phyloP scores from a whole-genome alignment of 2,888 invertebrate species.

The Barypeithes pellucidus region DNA sequence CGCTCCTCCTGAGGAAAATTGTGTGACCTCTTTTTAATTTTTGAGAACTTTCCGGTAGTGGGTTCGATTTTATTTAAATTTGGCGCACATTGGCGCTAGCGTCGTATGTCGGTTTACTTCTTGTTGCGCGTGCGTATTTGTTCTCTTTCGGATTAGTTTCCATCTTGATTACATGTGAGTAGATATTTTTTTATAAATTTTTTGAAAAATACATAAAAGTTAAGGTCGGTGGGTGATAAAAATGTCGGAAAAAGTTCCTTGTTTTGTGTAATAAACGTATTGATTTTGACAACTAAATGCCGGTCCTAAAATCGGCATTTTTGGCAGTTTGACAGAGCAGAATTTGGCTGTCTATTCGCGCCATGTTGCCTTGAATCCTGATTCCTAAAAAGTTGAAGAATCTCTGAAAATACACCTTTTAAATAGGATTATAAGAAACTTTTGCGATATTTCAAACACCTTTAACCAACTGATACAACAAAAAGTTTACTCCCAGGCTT shows the following conservation, averaged over 20 bases:
- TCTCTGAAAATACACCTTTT: conserved; percentile 47
- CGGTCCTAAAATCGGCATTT: conserved; percentile 52
- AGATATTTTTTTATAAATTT: conserved; percentile 61
- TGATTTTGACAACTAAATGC: conserved; percentile 48
- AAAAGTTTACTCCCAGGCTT: not conserved
- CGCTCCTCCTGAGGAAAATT: not conserved
- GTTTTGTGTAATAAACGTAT: conserved; percentile 59
- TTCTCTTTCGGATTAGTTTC: conserved; percentile 89
- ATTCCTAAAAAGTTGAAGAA: conserved; percentile 35
- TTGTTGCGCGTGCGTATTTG: conserved; percentile 79
- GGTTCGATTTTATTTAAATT: conserved; percentile 54
- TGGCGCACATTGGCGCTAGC: conserved; percentile 58
- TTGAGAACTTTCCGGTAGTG: not conserved
- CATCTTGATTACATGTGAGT: conserved; percentile 94
- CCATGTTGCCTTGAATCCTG: conserved; percentile 71
- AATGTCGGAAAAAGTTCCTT: conserved; percentile 36
- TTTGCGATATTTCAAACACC: conserved; percentile 7
- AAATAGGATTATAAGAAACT: conserved; percentile 33
- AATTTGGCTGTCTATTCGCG: conserved; percentile 71
- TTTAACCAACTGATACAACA: not conserved
- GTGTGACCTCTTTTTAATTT: not conserved
- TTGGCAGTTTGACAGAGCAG: conserved; percentile 68
- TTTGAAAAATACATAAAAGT: conserved; percentile 38
- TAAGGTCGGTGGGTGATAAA: conserved; percentile 64
- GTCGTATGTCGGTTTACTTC: conserved; percentile 60